A percentile compares a stretch with the other conserved stretches of the same genome.
Evolutionary conservation across 2,113 vertebrate genomes (phyloP).

Genomic region (Antennarius striatus): DNA sequence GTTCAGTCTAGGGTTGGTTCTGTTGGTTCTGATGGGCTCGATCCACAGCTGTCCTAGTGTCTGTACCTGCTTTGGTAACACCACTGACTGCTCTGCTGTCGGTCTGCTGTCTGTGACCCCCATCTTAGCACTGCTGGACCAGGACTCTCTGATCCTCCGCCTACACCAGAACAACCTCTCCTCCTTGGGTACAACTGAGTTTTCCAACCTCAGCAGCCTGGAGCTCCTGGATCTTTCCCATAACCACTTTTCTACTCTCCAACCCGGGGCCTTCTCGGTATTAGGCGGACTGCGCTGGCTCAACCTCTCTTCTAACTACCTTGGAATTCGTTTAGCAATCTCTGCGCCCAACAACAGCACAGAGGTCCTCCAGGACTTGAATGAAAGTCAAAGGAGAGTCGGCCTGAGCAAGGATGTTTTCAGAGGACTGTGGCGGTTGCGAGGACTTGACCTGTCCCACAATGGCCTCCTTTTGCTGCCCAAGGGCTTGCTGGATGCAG

Average conservation of each 20-base stretch:
- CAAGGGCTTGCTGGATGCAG: slow-evolving; percentile 83
- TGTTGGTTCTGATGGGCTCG: slow-evolving; percentile 71
- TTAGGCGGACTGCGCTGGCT: slow-evolving; percentile 84
- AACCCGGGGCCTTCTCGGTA: slow-evolving; percentile 82
- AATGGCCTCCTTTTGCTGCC: slow-evolving; percentile 86
- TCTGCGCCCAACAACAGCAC: slow-evolving; percentile 80
- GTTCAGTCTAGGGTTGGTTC: slow-evolving; percentile 73
- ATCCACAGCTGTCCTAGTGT: slow-evolving; percentile 83
- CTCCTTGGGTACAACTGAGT: slow-evolving; percentile 39
- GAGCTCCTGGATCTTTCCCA: slow-evolving; percentile 74
- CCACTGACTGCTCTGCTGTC: slow-evolving; percentile 87
- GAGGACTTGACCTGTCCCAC: slow-evolving; percentile 88
- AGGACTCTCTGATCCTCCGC: slow-evolving; percentile 82
- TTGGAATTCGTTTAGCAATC: slow-evolving; percentile 77
- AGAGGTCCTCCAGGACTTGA: slow-evolving; percentile 73
- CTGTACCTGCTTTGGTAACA: slow-evolving; percentile 86
- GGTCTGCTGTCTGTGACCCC: slow-evolving; percentile 82
- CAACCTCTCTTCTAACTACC: slow-evolving; percentile 92
- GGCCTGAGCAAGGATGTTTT: slow-evolving; percentile 87
- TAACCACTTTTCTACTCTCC: slow-evolving; percentile 86
- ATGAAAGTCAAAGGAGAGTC: slow-evolving; percentile 74
- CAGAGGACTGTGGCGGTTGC: slow-evolving; percentile 79
- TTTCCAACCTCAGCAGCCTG: slow-evolving; percentile 64
- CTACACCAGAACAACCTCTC: slow-evolving; percentile 83
- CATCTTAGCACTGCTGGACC: slow-evolving; percentile 77